These are phyloP conservation scores for Diarsia rubi DNA, from an alignment of 2,888 invertebrate genomes.

Conservation along the genomic window DNA sequence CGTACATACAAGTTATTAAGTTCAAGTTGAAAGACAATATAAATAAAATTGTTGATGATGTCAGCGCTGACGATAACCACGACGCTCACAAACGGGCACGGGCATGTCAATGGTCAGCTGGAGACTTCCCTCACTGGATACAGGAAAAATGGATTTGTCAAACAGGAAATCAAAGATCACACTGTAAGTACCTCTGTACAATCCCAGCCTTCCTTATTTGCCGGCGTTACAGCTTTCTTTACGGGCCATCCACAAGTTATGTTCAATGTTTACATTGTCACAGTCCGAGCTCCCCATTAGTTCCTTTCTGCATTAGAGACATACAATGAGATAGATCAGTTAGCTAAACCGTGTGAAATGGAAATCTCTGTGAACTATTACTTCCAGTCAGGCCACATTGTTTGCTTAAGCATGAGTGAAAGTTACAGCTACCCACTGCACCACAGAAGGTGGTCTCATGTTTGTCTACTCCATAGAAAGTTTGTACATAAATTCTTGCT, in stretches of 20 bases:
- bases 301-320: slow-evolving; percentile 1
- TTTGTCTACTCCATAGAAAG: slow-evolving; percentile 67
- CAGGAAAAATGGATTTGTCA: slow-evolving; percentile 85
- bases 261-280: slow-evolving; percentile 27
- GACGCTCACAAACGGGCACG: slow-evolving; percentile 84
- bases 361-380: slow-evolving; percentile 35
- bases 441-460: slow-evolving; percentile 56
- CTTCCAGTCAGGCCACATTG: slow-evolving; percentile 28
- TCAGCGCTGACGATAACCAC: slow-evolving; percentile 86
- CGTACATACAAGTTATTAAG: slow-evolving; percentile 40
- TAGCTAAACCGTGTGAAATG: slow-evolving; percentile 26
- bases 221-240: slow-evolving; percentile 26
- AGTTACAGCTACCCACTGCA: slow-evolving; percentile 62
- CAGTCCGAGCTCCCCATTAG: background rate
- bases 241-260: background rate
- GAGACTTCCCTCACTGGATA: slow-evolving; percentile 82
- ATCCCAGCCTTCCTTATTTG: slow-evolving; percentile 10
- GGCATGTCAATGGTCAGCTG: slow-evolving; percentile 81
- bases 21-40: slow-evolving; percentile 57
- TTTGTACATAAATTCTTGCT: slow-evolving; percentile 38
- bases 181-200: slow-evolving; percentile 76
- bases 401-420: slow-evolving; percentile 64
- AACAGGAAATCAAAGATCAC: slow-evolving; percentile 75
- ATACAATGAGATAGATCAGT: slow-evolving; percentile 13
- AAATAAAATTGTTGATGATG: slow-evolving; percentile 76